Percentiles rank a stretch among this genome's conserved stretches.
Evolutionary conservation across 2,113 vertebrate species (phyloP).

Genomic region (Verasper variegatus): DNA sequence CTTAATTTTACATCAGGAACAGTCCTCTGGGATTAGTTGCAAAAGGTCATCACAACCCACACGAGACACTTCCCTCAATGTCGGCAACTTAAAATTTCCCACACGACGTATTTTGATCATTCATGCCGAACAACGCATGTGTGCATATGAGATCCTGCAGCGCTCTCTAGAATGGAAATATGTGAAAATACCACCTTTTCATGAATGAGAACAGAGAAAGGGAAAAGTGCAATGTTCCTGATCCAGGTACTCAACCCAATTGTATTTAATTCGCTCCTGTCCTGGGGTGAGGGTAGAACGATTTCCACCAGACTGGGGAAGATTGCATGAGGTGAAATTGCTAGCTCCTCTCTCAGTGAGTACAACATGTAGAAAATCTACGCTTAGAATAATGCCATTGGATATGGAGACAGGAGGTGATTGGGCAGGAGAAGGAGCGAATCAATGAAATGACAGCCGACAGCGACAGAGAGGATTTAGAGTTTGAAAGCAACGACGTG

Average conservation of each 20-base stretch:
- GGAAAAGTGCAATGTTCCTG: background rate
- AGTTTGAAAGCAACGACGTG: no score
- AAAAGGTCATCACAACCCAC: conserved; percentile 23
- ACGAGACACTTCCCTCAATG: conserved; percentile 3
- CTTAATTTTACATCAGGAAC: background rate
- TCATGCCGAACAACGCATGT: background rate
- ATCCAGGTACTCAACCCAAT: background rate
- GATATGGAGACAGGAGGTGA: no score
- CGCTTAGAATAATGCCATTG: no score
- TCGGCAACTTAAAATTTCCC: conserved; percentile 16
- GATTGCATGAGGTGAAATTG: no score
- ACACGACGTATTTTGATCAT: background rate
- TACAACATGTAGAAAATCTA: no score
- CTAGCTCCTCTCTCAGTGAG: no score
- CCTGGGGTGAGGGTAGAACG: no score
- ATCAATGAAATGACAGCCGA: no score
- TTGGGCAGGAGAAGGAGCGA: no score
- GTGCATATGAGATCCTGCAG: background rate
- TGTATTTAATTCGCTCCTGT: background rate
- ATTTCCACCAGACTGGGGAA: background rate
- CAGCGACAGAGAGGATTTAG: no score
- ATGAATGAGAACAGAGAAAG: background rate
- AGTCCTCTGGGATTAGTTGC: background rate
- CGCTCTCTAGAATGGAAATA: background rate
- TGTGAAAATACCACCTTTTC: background rate